These are phyloP conservation scores for Epistrophe grossulariae DNA, from an alignment of 2,888 invertebrate species.

Conservation along the genomic window DNA sequence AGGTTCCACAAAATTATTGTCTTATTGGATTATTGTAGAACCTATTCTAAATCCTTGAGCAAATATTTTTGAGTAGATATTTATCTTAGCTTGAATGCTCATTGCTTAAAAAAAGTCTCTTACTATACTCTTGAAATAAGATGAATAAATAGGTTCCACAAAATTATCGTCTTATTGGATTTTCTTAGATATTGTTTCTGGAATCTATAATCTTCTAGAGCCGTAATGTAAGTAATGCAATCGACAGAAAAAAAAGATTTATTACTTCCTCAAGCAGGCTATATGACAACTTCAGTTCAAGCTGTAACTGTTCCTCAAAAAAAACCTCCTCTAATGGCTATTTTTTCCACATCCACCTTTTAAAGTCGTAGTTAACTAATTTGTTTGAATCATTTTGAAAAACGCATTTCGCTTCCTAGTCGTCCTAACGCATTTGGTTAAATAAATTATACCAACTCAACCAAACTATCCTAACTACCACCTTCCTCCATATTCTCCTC, in stretches of 20 bases:
- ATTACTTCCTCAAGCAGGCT: constrained; percentile 1
- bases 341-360: neutral
- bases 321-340: constrained; percentile 18
- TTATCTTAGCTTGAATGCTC: too few relatives aligned
- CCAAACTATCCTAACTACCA: neutral
- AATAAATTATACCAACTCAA: constrained; percentile 58
- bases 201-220: too few relatives aligned
- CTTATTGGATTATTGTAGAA: too few relatives aligned
- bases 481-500: neutral
- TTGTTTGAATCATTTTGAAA: constrained; percentile 47
- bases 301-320: neutral
- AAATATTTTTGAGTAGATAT: too few relatives aligned
- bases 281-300: constrained; percentile 10
- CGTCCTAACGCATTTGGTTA: constrained; percentile 53
- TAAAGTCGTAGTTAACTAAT: constrained; percentile 31
- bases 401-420: constrained; percentile 54
- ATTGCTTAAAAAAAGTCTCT: too few relatives aligned
- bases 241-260: neutral
- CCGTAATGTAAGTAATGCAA: neutral
- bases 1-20: too few relatives aligned
- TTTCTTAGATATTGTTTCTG: too few relatives aligned
- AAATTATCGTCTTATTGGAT: too few relatives aligned
- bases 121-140: too few relatives aligned
- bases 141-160: too few relatives aligned
- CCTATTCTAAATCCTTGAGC: too few relatives aligned